Evolutionary conservation across 2,888 invertebrate genomes (phyloP), one percentile per base, ranked within the genome.

Genomic region (Periphyllus acericola): DNA sequence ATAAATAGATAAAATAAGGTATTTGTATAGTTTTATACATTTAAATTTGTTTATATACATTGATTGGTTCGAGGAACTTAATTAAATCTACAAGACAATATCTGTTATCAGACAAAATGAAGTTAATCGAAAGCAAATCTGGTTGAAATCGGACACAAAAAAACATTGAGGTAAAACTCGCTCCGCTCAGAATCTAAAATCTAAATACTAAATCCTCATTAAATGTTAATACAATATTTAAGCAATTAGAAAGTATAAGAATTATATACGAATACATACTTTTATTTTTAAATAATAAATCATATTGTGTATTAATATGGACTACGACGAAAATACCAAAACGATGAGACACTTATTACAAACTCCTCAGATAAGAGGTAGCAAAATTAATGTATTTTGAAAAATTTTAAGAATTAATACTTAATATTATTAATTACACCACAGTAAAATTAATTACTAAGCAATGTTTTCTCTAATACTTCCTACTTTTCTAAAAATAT

Each of bases 361-460:
- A 66, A 66, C 9, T 66, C 6, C 3, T n/a, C n/a, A n/a, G 8
- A 8, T n/a, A 25, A 66, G 25, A 74, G 36, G 25, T 36, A 36
- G 25, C 2, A 36, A 72, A 19, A 72, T 72, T 36, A 14, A 72
- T 36, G 36, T 11, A 68, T 72, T 68, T 68, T 68, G 21, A 60
- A 68, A 6, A n/a, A 6, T 4, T n/a, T 68, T 68, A 25, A 29
- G n/a, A 68, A 68, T 60, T 21, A 21, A 3, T 1, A 4, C n/a
- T 68, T 66, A 80, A 17, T 36, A 36, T 55, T n/a, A n/a, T 82
- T 46, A 71, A 82, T 32, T 83, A 34, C n/a, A n/a, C n/a, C n/a
- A n/a, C n/a, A 17, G 5, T 68, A 11, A 80, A 81, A 25, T n/a
- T n/a, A 80, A 14, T 36, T 36, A 5, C 52, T 21, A 34, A 29